Percentiles rank a stretch among this genome's conserved stretches.
These are phyloP conservation scores for Sternarchorhynchus goeldii DNA, from an alignment of 2,797 vertebrate species.

Conservation along the genomic window DNA sequence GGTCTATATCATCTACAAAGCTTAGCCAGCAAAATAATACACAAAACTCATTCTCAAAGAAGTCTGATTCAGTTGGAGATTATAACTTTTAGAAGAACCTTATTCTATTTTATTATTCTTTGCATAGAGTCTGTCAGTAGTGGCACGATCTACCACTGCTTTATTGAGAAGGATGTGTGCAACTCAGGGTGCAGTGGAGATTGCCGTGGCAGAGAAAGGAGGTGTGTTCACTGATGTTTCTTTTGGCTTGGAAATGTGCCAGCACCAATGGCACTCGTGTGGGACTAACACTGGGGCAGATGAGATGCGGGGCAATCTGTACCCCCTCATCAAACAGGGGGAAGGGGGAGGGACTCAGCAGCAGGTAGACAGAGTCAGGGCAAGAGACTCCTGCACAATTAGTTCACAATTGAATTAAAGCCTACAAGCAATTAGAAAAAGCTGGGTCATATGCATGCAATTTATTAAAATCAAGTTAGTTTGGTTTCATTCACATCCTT, in stretches of 20 bases:
- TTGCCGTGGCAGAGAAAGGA: background rate
- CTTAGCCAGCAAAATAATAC: slow-evolving; percentile 37
- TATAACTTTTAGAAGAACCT: slow-evolving; percentile 17
- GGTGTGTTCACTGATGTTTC: slow-evolving; percentile 56
- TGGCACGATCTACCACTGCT: background rate
- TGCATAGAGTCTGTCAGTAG: background rate
- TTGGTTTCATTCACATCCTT: background rate
- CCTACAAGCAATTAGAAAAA: background rate
- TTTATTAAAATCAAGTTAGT: background rate
- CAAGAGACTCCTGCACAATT: slow-evolving; percentile 24
- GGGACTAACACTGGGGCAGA: slow-evolving; percentile 50
- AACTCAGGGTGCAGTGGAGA: slow-evolving; percentile 1
- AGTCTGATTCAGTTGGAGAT: background rate
- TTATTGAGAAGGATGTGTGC: slow-evolving; percentile 6
- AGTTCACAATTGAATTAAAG: background rate
- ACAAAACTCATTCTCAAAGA: slow-evolving; percentile 11
- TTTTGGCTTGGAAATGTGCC: slow-evolving; percentile 54
- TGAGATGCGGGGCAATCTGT: slow-evolving; percentile 55
- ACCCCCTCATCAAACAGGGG: slow-evolving; percentile 42
- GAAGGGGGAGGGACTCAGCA: slow-evolving; percentile 18
- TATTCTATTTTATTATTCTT: slow-evolving; percentile 3
- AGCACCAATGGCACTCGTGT: slow-evolving; percentile 60
- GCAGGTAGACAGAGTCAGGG: slow-evolving; percentile 5
- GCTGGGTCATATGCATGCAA: no score
- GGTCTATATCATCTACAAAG: background rate